A percentile compares a stretch with the other conserved stretches of the same genome.
phyloP scores from a whole-genome alignment of 2,113 vertebrate genomes.

The Pygoscelis adeliae region DNA sequence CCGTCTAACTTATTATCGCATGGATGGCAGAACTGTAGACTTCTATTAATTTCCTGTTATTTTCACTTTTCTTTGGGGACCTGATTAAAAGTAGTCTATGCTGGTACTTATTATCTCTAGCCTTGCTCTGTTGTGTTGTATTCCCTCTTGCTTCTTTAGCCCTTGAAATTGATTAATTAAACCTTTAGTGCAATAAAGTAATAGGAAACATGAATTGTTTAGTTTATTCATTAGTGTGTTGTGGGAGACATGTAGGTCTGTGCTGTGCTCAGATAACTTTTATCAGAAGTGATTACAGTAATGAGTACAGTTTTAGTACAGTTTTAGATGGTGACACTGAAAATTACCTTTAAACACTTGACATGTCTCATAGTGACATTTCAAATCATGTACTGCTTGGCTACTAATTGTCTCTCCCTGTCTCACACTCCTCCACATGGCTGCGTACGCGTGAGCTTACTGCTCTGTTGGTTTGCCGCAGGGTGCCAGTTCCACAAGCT shows the following conservation, averaged over 20 bases:
- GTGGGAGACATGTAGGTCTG: not conserved
- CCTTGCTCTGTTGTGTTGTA: constrained; percentile 1
- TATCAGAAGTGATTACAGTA: not conserved
- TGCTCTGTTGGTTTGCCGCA: not conserved
- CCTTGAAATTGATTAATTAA: constrained; percentile 52
- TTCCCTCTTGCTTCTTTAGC: constrained; percentile 42
- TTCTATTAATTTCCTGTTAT: constrained; percentile 32
- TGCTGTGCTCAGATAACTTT: not conserved
- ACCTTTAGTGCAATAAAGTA: not conserved
- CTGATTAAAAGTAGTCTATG: constrained; percentile 41
- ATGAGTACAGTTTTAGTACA: not conserved
- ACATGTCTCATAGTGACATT: not conserved
- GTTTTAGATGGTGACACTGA: not conserved
- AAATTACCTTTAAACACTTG: not conserved
- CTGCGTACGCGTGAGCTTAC: not conserved
- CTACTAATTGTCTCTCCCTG: not conserved
- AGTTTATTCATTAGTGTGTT: constrained; percentile 5
- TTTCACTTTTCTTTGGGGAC: constrained; percentile 18
- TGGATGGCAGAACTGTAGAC: not conserved
- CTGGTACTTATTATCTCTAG: not conserved
- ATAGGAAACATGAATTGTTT: not conserved
- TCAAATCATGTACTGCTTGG: not conserved
- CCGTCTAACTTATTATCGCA: not conserved
- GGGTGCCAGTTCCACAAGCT: not conserved
- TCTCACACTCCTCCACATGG: not conserved